phyloP scores from a whole-genome alignment of 2,888 invertebrate genomes.

The Drosophila pseudotalamancana region DNA sequence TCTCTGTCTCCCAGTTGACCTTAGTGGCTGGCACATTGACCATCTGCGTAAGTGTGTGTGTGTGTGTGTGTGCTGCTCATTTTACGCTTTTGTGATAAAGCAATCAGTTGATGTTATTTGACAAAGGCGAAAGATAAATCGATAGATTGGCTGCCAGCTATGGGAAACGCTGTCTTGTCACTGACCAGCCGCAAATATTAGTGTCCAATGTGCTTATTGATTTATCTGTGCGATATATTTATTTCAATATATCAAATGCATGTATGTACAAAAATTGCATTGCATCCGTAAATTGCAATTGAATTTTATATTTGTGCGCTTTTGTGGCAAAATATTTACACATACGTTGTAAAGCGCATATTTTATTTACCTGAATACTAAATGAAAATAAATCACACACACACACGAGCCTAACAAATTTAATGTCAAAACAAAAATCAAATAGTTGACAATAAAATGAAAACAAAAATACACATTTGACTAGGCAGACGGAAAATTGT shows the following conservation, averaged over 20 bases:
- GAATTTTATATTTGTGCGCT: slow-evolving; percentile 36
- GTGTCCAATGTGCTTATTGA: slow-evolving; percentile 59
- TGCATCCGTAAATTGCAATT: slow-evolving; percentile 32
- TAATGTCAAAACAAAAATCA: slow-evolving; percentile 53
- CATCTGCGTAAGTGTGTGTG: slow-evolving; percentile 7
- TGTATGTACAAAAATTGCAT: no score
- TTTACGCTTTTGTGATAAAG: slow-evolving; percentile 76
- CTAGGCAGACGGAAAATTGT: slow-evolving; percentile 24
- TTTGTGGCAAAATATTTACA: slow-evolving; percentile 59
- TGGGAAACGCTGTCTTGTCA: slow-evolving; percentile 33
- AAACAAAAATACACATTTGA: slow-evolving; percentile 15
- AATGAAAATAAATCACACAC: slow-evolving; percentile 45
- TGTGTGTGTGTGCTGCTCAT: slow-evolving; percentile 55
- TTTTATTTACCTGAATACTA: slow-evolving; percentile 54
- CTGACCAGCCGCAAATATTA: slow-evolving; percentile 57
- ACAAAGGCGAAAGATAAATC: slow-evolving; percentile 70
- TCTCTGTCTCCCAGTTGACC: no score
- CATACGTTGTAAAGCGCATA: slow-evolving; percentile 31
- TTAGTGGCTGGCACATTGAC: slow-evolving; percentile 1
- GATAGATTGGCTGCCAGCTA: slow-evolving; percentile 50
- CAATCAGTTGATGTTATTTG: slow-evolving; percentile 77
- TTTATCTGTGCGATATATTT: no score
- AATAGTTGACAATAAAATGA: slow-evolving; percentile 45
- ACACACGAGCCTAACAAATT: slow-evolving; percentile 23
- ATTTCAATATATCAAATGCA: no score